Conservation (phyloP, 2,797 vertebrate genomes). For the Bryconaethiops microstoma region DNA sequence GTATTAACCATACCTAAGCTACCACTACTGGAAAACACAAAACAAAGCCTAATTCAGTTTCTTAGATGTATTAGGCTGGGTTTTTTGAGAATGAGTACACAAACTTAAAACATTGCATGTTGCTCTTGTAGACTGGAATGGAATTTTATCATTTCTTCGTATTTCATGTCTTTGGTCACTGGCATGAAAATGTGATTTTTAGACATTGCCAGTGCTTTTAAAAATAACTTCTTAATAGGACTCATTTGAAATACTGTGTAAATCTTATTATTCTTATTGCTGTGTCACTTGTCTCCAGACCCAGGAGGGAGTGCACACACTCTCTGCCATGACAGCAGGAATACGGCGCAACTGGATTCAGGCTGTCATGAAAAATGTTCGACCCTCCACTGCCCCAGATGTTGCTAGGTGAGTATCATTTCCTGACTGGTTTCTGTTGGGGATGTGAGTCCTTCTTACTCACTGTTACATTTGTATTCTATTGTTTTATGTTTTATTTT, state of each 20-base stretch:
- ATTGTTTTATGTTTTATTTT: not conserved
- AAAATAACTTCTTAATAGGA: not conserved
- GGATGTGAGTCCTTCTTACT: not conserved
- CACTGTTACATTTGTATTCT: no score
- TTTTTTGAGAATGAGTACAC: no score
- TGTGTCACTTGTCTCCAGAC: constrained; percentile 67
- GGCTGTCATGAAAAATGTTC: constrained; percentile 83
- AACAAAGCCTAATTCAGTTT: no score
- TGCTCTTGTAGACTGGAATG: not conserved
- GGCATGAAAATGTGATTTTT: not conserved
- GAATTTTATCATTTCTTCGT: not conserved
- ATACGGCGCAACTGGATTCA: constrained; percentile 87
- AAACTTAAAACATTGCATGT: not conserved
- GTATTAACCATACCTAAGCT: not conserved
- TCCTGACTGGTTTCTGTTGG: not conserved
- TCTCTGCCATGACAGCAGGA: constrained; percentile 85
- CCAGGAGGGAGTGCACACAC: constrained; percentile 78
- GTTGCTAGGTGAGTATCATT: constrained; percentile 76
- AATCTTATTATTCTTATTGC: constrained; percentile 1
- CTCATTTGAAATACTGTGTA: not conserved
- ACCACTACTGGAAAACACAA: not conserved
- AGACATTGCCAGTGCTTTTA: not conserved
- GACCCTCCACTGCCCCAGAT: constrained; percentile 81
- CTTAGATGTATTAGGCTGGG: not conserved
- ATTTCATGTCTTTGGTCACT: no score